Conservation (phyloP, 2,888 invertebrate genomes). For the Metopia argyrocephala region DNA sequence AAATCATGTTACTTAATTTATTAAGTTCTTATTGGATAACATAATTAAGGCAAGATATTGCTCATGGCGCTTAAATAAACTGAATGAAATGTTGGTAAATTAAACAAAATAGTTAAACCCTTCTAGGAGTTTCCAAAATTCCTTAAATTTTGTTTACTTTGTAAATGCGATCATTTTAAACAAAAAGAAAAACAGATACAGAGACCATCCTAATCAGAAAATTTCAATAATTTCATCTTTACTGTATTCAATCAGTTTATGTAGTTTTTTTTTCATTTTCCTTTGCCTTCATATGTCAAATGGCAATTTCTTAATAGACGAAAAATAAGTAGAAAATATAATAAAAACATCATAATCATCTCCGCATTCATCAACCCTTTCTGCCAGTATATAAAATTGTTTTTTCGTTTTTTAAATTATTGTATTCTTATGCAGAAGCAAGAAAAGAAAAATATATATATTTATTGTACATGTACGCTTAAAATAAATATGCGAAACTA, state of each 20-base stretch:
- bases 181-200: too few species aligned
- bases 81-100: too few species aligned
- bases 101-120: too few species aligned
- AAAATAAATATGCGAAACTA: conserved; percentile 3
- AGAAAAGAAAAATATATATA: background rate
- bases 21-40: too few species aligned
- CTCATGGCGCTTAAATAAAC: too few species aligned
- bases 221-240: conserved; percentile 21
- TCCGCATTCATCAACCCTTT: background rate
- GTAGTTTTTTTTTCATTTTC: background rate
- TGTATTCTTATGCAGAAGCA: background rate
- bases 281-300: background rate
- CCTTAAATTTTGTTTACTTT: too few species aligned
- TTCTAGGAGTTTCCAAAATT: too few species aligned
- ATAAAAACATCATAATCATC: conserved; percentile 3
- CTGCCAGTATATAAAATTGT: background rate
- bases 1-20: too few species aligned
- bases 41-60: too few species aligned
- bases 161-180: too few species aligned
- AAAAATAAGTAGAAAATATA: background rate
- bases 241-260: conserved; percentile 15
- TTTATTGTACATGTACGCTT: background rate
- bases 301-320: background rate
- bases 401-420: background rate
- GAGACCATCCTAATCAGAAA: too few species aligned